These are phyloP conservation scores for Sphyrna mokarran DNA, from an alignment of 2,113 vertebrate genomes.

Conservation along the genomic window DNA sequence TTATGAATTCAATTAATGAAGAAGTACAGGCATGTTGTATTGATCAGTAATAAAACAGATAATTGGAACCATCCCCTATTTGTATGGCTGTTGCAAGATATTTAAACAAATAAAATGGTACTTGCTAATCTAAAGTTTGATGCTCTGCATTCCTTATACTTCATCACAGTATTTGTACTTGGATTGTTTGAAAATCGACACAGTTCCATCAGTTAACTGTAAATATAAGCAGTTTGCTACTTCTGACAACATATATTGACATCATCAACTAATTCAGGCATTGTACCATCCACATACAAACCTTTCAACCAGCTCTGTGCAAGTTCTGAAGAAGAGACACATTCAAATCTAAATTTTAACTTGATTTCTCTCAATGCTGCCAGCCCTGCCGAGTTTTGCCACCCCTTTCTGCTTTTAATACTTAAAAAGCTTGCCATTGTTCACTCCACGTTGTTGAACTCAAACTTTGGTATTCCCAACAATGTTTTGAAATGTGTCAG, in stretches of 20 bases:
- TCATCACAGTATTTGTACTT: background rate
- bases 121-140: background rate
- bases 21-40: background rate
- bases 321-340: background rate
- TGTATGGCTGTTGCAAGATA: background rate
- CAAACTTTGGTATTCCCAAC: background rate
- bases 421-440: background rate
- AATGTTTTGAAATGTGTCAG: background rate
- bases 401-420: no score
- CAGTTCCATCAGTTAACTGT: background rate
- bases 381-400: no score
- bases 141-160: background rate
- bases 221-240: background rate
- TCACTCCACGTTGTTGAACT: background rate
- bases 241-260: background rate
- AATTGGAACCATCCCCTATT: background rate
- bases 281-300: background rate
- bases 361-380: no score
- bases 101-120: background rate
- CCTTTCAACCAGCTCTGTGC: background rate
- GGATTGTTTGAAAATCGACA: background rate
- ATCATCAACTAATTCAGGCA: background rate
- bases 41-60: background rate
- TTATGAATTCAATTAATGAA: background rate
- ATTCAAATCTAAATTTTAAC: no score